Conservation (phyloP, 2,113 vertebrate species). For the Macquaria australasica region DNA sequence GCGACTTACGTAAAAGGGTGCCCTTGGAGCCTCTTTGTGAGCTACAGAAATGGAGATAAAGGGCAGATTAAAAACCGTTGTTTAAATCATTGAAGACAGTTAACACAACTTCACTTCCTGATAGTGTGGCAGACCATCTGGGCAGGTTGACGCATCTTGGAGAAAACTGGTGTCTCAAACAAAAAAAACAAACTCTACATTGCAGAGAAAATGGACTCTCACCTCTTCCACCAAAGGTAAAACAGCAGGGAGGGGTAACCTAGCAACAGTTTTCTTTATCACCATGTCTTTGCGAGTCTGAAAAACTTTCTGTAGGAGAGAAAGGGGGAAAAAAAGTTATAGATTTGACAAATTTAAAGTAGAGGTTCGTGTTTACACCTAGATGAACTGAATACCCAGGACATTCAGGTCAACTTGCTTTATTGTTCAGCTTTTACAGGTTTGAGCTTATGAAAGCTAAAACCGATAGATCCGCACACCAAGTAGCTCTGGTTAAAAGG, state of each 20-base stretch:
- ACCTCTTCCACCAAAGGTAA: conserved; percentile 95
- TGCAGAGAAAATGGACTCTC: conserved; percentile 47
- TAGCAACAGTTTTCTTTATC: conserved; percentile 94
- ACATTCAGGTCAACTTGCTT: not conserved
- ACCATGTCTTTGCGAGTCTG: conserved; percentile 90
- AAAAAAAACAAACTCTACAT: no score
- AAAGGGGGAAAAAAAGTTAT: not conserved
- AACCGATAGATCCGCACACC: no score
- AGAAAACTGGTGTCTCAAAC: not conserved
- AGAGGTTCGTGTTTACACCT: not conserved
- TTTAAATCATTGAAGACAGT: not conserved
- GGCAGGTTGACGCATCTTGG: not conserved
- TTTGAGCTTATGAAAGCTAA: not conserved
- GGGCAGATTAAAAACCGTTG: not conserved
- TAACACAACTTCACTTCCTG: not conserved
- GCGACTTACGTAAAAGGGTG: conserved; percentile 92
- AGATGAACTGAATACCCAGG: not conserved
- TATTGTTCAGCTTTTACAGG: not conserved
- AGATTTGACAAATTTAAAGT: not conserved
- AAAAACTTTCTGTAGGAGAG: conserved; percentile 92
- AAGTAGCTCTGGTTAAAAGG: no score
- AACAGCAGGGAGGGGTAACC: conserved; percentile 92
- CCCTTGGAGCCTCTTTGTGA: conserved; percentile 93
- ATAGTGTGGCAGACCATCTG: not conserved
- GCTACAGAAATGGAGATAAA: conserved; percentile 77